Percentiles rank a stretch among this genome's conserved stretches.
These are phyloP conservation scores for Drosophila bocki DNA, from an alignment of 1,140 invertebrate genomes.

Conservation along the genomic window DNA sequence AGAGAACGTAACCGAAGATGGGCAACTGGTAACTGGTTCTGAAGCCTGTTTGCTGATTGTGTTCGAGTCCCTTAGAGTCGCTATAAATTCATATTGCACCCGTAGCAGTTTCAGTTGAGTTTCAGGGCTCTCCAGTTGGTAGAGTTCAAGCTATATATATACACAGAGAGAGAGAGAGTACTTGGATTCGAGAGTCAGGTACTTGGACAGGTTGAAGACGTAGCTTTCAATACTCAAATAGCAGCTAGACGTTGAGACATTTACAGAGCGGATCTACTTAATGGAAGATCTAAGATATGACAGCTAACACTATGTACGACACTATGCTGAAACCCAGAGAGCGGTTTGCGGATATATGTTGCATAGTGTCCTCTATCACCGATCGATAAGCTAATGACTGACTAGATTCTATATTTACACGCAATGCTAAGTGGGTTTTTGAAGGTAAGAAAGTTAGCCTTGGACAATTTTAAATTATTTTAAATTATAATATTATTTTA, in stretches of 20 bases:
- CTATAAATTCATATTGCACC: slow-evolving; percentile 51
- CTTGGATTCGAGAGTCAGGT: slow-evolving; percentile 60
- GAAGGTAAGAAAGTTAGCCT: background rate
- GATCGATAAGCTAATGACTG: slow-evolving; percentile 55
- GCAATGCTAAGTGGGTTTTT: background rate
- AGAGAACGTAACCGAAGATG: slow-evolving; percentile 25
- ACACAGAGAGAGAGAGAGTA: slow-evolving; percentile 10
- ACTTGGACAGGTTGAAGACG: slow-evolving; percentile 77
- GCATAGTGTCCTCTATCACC: slow-evolving; percentile 58
- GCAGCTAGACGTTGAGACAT: slow-evolving; percentile 50
- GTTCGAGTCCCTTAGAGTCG: slow-evolving; percentile 31
- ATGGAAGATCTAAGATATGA: slow-evolving; percentile 81
- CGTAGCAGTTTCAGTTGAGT: slow-evolving; percentile 35
- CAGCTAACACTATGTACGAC: slow-evolving; percentile 47
- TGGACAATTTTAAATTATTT: slow-evolving; percentile 1
- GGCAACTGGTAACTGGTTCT: slow-evolving; percentile 19
- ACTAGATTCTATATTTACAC: slow-evolving; percentile 28
- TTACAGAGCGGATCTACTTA: slow-evolving; percentile 43
- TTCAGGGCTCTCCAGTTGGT: slow-evolving; percentile 6
- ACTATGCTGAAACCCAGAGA: slow-evolving; percentile 22
- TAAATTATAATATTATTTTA: background rate
- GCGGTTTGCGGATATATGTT: slow-evolving; percentile 4
- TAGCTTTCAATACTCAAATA: slow-evolving; percentile 60
- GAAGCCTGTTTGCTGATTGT: slow-evolving; percentile 50
- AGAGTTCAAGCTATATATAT: slow-evolving; percentile 26